Base-by-base conservation (phyloP, 1,140 invertebrate species). In the Cherax quadricarinatus region DNA sequence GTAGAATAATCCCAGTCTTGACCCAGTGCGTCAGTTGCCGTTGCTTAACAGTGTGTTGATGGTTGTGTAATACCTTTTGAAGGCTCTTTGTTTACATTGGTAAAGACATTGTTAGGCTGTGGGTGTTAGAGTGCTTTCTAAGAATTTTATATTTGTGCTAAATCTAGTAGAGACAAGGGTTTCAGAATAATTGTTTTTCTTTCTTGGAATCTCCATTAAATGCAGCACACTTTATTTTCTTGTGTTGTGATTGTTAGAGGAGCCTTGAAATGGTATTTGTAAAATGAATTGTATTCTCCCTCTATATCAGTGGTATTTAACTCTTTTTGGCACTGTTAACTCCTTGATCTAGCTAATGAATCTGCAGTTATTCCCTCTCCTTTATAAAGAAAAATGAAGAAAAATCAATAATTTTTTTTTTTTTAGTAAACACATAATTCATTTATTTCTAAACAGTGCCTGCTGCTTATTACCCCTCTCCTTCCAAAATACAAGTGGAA, bases 1-100 rank as follows among this genome's bases (percentile, higher is more conserved):
- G 62, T 66, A 75, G 70, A 30, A 75, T 75, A 30, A 75, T 16
- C n/a, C 24, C 24, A 75, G 70, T 75, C 70, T 75, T 75, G 70
- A 75, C 70, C 70, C 30, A 75, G 30, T n/a, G 24, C 30, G n/a
- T 75, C 70, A 75, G 70, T 30, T 75, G 70, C 21, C 6, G 30
- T 30, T 75, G 70, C 70, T 75, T 75, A 3, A 75, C 9, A 75
- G 30, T 70, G 12, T 70, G 1, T 41, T 41, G 30, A 18, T 75
- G n/a, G 41, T 24, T 75, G 30, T 75, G 1, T 30, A 75, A 75
- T 75, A 75, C 70, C 24, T 30, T 1, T 30, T 75, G 6, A 75
- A 30, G 70, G 70, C 24, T 75, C 70, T 75, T 24, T 75, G n/a
- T 24, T 24, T 9, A 5, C 16, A 21, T 9, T 30, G 70, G 24